Conservation (phyloP, 2,888 invertebrate genomes). For the Eudemis profundana region DNA sequence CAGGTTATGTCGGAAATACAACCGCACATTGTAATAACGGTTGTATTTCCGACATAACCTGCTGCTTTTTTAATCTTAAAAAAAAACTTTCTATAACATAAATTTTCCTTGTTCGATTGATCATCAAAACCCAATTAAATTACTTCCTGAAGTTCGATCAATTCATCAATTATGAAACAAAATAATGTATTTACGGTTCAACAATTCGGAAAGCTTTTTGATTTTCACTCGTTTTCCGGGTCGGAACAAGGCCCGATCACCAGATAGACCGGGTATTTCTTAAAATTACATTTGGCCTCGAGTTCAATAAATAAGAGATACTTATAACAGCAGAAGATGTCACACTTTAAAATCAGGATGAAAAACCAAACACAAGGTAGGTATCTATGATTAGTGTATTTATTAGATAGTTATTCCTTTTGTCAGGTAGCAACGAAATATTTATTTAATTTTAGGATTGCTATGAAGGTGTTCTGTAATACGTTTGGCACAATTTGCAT, state of each 20-base stretch:
- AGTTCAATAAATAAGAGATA: constrained; percentile 54
- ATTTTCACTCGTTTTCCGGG: constrained; percentile 42
- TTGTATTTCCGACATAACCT: no score
- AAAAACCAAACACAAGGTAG: not conserved
- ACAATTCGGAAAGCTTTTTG: constrained; percentile 33
- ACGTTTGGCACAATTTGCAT: no score
- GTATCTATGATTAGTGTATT: no score
- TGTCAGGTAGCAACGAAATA: no score
- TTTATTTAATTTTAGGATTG: not conserved
- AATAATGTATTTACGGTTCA: constrained; percentile 42
- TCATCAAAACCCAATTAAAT: constrained; percentile 47
- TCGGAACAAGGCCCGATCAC: constrained; percentile 57
- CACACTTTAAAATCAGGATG: not conserved
- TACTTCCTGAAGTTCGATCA: constrained; percentile 6
- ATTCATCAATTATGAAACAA: constrained; percentile 40
- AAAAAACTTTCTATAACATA: not conserved
- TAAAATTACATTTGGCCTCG: constrained; percentile 72
- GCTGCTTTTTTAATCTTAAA: no score
- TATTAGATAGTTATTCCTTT: no score
- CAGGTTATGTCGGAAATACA: no score
- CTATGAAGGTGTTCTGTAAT: no score
- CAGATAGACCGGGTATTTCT: constrained; percentile 64
- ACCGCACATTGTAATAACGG: no score
- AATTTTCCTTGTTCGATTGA: not conserved
- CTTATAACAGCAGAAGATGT: constrained; percentile 39